Evolutionary conservation across 2,797 vertebrate genomes (phyloP), one percentile per base, ranked within the genome.

Genomic region (Schizothorax lantsangensis): DNA sequence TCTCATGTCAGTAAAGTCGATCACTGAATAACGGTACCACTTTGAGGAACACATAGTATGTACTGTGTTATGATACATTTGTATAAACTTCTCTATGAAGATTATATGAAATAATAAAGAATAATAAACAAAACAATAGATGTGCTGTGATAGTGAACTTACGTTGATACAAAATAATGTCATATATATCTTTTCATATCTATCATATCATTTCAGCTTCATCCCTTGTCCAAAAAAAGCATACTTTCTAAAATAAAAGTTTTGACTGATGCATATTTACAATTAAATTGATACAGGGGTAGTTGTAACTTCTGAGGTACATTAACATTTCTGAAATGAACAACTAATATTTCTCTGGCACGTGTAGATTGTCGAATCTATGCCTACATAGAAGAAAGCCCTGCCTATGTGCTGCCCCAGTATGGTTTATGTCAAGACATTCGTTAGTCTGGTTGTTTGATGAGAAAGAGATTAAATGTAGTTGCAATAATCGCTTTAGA

Each of bases 231-330:
- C 33, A 72, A 45, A 45, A 5, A 5, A 21, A 72, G 49, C 5
- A 5, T 62, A 17, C 19, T 38, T 4, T 75, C 15, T 9, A 83
- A 47, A 71, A 74, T 54, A 62, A 74, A 33, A 84, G 77, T 79
- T 54, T 45, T 59, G 23, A 66, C 62, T 38, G 36, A 33, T 38
- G 33, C 17, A 0, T 36, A 68, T 68, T 19, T 36, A 69, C 36
- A 69, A 17, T 21, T 69, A 38, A 69, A 38, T 69, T 17, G 6
- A 15, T 2, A 64, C 62, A 57, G 2, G 19, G 54, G 21, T 23
- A 9, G 54, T 21, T 57, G 19, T 54, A 54, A 9, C 54, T 57
- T 57, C 19, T 2, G 5, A 45, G 7, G 12, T 6, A 45, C 71
- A 73, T 73, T 73, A 4, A 45, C 8, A 15, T 69, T 69, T 69